Conservation (phyloP, 2,888 invertebrate species). For the Tenthredo scrophulariae region DNA sequence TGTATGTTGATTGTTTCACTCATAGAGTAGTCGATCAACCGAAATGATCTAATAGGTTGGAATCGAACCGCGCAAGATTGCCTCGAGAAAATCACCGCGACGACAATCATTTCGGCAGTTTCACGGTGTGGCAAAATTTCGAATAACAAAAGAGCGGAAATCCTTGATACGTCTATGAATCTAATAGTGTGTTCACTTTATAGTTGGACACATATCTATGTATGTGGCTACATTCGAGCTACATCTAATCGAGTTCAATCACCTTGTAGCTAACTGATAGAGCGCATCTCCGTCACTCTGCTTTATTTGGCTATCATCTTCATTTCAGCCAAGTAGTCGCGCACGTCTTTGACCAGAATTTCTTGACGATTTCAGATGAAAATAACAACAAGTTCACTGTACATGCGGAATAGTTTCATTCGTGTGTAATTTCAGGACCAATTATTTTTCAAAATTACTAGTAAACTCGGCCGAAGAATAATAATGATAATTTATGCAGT, state of each 20-base stretch:
- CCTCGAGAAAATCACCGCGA: slow-evolving; percentile 23
- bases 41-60: neutral
- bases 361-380: neutral
- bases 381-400: neutral
- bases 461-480: too few species aligned
- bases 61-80: neutral
- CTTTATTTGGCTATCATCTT: neutral
- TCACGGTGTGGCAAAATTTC: slow-evolving; percentile 26
- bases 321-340: neutral
- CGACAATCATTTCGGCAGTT: slow-evolving; percentile 39
- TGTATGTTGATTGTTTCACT: slow-evolving; percentile 4
- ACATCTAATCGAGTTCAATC: slow-evolving; percentile 24
- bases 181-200: neutral
- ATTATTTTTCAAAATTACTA: too few species aligned
- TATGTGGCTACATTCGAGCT: neutral
- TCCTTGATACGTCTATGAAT: slow-evolving; percentile 12
- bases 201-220: neutral
- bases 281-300: slow-evolving; percentile 44
- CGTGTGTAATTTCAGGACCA: too few species aligned
- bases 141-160: slow-evolving; percentile 31
- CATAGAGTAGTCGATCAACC: neutral
- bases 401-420: neutral
- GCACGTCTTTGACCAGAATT: neutral
- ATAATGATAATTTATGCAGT: too few species aligned
- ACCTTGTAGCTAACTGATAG: slow-evolving; percentile 7